phyloP scores from a whole-genome alignment of 2,113 vertebrate species.

The Myrmecophaga tridactyla region DNA sequence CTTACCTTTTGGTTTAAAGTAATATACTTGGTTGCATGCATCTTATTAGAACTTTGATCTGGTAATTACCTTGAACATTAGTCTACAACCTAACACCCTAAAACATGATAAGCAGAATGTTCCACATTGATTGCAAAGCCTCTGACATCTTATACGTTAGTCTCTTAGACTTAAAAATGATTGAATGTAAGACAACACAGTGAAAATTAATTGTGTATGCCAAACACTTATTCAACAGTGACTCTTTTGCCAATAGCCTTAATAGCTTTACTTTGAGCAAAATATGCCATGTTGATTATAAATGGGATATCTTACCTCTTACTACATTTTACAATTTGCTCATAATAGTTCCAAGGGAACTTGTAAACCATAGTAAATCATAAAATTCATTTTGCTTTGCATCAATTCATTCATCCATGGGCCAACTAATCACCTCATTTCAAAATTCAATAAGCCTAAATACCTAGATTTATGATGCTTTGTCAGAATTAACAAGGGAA shows the following conservation, averaged over 20 bases:
- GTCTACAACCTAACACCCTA: background rate
- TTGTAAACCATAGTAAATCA: constrained; percentile 86
- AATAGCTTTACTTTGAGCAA: constrained; percentile 78
- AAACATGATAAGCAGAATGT: background rate
- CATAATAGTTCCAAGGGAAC: constrained; percentile 86
- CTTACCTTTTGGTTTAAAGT: background rate
- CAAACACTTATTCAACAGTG: constrained; percentile 83
- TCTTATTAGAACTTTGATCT: background rate
- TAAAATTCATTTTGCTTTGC: constrained; percentile 90
- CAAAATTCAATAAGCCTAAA: constrained; percentile 92
- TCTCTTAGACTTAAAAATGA: constrained; percentile 57
- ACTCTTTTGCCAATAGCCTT: constrained; percentile 72
- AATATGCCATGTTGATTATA: constrained; percentile 83
- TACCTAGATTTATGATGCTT: constrained; percentile 90
- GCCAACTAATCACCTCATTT: constrained; percentile 89
- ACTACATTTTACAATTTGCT: constrained; percentile 84
- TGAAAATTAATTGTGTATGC: constrained; percentile 82
- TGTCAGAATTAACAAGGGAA: constrained; percentile 87
- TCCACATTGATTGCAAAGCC: background rate
- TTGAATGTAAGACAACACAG: constrained; percentile 69
- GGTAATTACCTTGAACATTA: constrained; percentile 38
- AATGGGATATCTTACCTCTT: constrained; percentile 83
- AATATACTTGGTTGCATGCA: background rate
- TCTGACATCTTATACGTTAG: constrained; percentile 43
- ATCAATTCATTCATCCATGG: constrained; percentile 86